phyloP scores from a whole-genome alignment of 2,797 vertebrate species.

The Rhadinocentrus ornatus region DNA sequence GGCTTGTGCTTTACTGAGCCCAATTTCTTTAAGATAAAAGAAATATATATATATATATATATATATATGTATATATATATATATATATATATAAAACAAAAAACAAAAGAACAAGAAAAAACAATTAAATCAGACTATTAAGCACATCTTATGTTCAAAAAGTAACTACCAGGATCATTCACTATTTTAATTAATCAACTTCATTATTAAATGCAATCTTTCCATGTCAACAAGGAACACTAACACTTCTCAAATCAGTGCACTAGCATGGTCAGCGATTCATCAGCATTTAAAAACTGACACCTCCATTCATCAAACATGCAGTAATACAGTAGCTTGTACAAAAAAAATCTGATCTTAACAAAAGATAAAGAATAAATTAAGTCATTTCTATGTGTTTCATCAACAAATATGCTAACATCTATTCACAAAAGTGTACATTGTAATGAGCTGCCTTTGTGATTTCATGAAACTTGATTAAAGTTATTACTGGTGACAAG shows the following conservation, averaged over 20 bases:
- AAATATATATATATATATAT: too few relatives aligned
- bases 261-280: conserved; percentile 62
- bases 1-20: conserved; percentile 62
- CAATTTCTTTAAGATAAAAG: conserved; percentile 19
- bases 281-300: conserved; percentile 54
- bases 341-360: conserved; percentile 69
- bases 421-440: conserved; percentile 83
- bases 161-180: conserved; percentile 34
- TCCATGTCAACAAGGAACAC: conserved; percentile 73
- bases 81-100: not conserved
- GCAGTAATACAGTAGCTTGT: conserved; percentile 79
- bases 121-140: conserved; percentile 36
- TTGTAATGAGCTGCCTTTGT: conserved; percentile 79
- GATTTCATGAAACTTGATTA: conserved; percentile 64
- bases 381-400: conserved; percentile 79
- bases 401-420: conserved; percentile 82
- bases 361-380: conserved; percentile 83
- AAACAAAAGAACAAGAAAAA: not conserved
- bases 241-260: conserved; percentile 74
- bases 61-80: too few relatives aligned
- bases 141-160: conserved; percentile 28
- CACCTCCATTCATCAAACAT: conserved; percentile 72
- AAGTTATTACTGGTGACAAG: conserved; percentile 44
- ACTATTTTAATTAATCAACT: conserved; percentile 33
- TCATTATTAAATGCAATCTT: conserved; percentile 33